A percentile compares a stretch with the other conserved stretches of the same genome.
Evolutionary conservation across 2,888 invertebrate species (phyloP).

Genomic region (Dermolepida albohirtum): DNA sequence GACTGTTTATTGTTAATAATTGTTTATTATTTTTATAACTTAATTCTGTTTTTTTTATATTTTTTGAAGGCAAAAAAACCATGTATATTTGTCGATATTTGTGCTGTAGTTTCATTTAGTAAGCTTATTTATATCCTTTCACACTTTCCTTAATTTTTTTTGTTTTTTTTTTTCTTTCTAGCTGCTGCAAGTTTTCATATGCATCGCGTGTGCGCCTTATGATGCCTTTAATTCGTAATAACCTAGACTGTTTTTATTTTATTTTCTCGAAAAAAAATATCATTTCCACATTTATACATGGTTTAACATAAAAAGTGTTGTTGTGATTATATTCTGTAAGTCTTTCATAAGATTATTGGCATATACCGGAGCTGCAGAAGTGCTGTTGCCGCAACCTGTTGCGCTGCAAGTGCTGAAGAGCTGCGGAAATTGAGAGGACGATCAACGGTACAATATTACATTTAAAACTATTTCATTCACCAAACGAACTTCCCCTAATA

Average conservation of each 20-base stretch:
- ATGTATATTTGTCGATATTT: slow-evolving; percentile 59
- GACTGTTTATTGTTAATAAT: slow-evolving; percentile 43
- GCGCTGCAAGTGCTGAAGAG: slow-evolving; percentile 63
- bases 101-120: slow-evolving; percentile 21
- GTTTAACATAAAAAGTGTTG: slow-evolving; percentile 61
- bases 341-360: slow-evolving; percentile 65
- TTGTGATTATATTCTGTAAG: slow-evolving; percentile 66
- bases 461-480: slow-evolving; percentile 51
- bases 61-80: slow-evolving; percentile 53
- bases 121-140: slow-evolving; percentile 26
- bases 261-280: no score
- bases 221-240: no score
- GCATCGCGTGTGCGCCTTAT: slow-evolving; percentile 38
- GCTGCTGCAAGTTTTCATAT: slow-evolving; percentile 36
- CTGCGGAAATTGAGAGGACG: slow-evolving; percentile 61
- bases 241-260: no score
- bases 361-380: slow-evolving; percentile 64
- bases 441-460: slow-evolving; percentile 64
- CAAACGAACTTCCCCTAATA: slow-evolving; percentile 45
- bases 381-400: slow-evolving; percentile 62
- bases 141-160: neutral
- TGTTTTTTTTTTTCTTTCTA: slow-evolving; percentile 31
- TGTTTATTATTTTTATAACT: slow-evolving; percentile 48
- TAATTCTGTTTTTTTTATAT: slow-evolving; percentile 50
- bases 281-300: slow-evolving; percentile 61